These are phyloP conservation scores for Cisticola juncidis DNA, from an alignment of 2,113 vertebrate species.

Conservation along the genomic window DNA sequence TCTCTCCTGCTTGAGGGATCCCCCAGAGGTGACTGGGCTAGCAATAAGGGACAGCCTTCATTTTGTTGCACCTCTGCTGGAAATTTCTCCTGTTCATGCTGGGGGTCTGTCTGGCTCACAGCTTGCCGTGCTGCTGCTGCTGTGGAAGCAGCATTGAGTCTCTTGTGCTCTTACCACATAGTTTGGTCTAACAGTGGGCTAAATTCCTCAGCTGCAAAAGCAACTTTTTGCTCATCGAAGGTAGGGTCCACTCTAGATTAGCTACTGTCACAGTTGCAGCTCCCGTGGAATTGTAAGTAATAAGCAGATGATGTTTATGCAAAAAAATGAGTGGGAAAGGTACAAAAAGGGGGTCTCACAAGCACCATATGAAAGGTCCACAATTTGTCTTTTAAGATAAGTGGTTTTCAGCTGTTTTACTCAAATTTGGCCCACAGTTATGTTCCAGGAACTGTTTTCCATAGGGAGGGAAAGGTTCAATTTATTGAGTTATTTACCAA, in stretches of 20 bases:
- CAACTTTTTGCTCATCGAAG: not conserved
- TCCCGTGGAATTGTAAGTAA: not conserved
- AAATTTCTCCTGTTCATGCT: not conserved
- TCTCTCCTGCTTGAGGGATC: not conserved
- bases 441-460: not conserved
- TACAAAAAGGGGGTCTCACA: not conserved
- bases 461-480: not conserved
- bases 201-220: not conserved
- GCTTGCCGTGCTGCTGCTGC: not conserved
- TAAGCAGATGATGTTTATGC: not conserved
- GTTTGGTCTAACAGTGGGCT: not conserved
- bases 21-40: not conserved
- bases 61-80: not conserved
- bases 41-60: not conserved
- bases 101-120: not conserved
- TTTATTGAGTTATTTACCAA: not conserved
- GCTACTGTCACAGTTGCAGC: not conserved
- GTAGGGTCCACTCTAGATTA: not conserved
- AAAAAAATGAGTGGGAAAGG: not conserved
- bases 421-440: not conserved
- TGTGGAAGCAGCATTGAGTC: not conserved
- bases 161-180: not conserved
- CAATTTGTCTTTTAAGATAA: not conserved
- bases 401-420: not conserved
- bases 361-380: not conserved